Percentiles rank a stretch among this genome's conserved stretches.
Evolutionary conservation across 2,113 vertebrate genomes (phyloP).

Genomic region (Oreochromis spilurus): DNA sequence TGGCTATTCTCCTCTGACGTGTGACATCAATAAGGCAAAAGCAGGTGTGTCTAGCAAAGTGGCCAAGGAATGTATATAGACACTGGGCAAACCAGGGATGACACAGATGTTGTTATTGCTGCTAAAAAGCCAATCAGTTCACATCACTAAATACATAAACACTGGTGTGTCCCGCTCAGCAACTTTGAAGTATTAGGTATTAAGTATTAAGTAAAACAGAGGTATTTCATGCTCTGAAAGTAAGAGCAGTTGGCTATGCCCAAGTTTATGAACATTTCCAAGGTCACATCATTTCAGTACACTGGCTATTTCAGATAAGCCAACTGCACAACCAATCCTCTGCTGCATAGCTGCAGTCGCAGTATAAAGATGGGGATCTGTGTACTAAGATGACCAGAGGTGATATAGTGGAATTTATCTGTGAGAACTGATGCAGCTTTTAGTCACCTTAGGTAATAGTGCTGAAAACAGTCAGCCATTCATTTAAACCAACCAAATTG

Average conservation of each 20-base stretch:
- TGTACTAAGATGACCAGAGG: conserved; percentile 9
- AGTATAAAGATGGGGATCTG: conserved; percentile 11
- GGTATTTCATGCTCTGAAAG: neutral
- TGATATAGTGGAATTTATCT: conserved; percentile 34
- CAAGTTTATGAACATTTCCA: neutral
- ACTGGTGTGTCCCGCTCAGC: neutral
- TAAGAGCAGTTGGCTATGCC: neutral
- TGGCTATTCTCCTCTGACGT: neutral
- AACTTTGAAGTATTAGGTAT: neutral
- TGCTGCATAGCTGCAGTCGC: neutral
- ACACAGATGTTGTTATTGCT: neutral
- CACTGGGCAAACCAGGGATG: neutral
- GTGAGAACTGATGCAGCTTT: neutral
- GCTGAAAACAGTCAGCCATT: neutral
- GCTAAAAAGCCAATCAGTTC: neutral
- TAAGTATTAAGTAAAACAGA: neutral
- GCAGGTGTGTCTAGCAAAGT: neutral
- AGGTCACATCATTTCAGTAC: neutral
- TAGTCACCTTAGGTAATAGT: neutral
- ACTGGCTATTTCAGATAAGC: conserved; percentile 26
- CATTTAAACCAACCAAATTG: conserved; percentile 8
- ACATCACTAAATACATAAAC: neutral
- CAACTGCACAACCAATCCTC: neutral
- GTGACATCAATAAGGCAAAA: neutral
- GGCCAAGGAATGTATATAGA: neutral